Percentiles rank a stretch among this genome's conserved stretches.
Conservation (phyloP, 2,888 invertebrate species). For the Andricus quercusramuli region DNA sequence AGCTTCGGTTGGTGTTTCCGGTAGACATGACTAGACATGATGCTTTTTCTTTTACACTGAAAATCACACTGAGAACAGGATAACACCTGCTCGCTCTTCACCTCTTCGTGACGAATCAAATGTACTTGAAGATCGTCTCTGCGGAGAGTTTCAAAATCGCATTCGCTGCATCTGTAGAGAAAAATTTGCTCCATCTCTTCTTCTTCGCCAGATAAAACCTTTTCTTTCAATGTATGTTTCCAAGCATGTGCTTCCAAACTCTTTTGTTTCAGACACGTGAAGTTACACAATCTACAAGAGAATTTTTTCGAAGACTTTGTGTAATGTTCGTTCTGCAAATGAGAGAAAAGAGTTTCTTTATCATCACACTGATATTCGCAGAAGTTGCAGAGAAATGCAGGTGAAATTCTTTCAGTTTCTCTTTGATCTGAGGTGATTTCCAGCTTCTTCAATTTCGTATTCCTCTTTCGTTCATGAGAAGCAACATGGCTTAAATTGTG, state of each 20-base stretch:
- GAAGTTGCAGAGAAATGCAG: background rate
- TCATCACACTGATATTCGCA: background rate
- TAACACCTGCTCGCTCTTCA: constrained; percentile 10
- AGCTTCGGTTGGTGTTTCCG: constrained; percentile 55
- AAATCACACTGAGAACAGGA: constrained; percentile 57
- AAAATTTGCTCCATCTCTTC: constrained; percentile 37
- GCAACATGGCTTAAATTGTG: too few species aligned
- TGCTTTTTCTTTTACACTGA: constrained; percentile 56
- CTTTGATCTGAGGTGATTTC: too few species aligned
- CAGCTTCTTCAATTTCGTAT: too few species aligned
- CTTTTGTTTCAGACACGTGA: constrained; percentile 30
- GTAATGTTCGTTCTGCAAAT: background rate
- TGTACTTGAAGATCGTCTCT: constrained; percentile 54
- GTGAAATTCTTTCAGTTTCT: background rate
- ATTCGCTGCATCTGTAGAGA: constrained; percentile 46
- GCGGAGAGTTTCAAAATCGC: constrained; percentile 47
- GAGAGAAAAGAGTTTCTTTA: background rate
- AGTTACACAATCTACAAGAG: background rate
- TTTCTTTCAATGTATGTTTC: constrained; percentile 11
- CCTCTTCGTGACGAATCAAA: constrained; percentile 39
- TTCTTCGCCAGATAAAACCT: constrained; percentile 1
- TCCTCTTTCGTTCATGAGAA: too few species aligned
- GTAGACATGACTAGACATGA: constrained; percentile 56
- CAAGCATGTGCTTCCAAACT: background rate
- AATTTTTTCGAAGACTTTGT: background rate